Evolutionary conservation across 2,888 invertebrate species (phyloP).

Genomic region (Drosophila kanekoi): DNA sequence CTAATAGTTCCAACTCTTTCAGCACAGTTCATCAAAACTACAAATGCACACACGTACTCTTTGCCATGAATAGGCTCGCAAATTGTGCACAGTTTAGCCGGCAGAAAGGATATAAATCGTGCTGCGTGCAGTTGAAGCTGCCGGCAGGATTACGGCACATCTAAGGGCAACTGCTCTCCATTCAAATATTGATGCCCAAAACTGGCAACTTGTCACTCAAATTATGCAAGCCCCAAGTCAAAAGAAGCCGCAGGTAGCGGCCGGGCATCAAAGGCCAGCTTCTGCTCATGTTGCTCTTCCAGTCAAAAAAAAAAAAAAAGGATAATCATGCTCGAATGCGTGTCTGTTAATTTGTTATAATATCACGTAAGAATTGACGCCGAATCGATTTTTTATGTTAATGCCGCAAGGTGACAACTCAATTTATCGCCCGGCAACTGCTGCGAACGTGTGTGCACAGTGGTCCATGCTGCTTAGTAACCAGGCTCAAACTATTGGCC

Average conservation of each 20-base stretch:
- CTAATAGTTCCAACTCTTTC: conserved; percentile 1
- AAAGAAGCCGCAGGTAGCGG: conserved; percentile 40
- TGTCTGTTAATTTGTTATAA: conserved; percentile 72
- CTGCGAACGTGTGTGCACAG: conserved; percentile 57
- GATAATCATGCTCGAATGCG: conserved; percentile 63
- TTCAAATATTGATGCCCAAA: conserved; percentile 38
- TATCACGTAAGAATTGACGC: conserved; percentile 69
- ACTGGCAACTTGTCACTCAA: conserved; percentile 63
- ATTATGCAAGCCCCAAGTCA: conserved; percentile 34
- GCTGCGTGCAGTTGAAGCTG: conserved; percentile 30
- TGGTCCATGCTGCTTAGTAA: conserved; percentile 57
- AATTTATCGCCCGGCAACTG: conserved; percentile 60
- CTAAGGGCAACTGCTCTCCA: conserved; percentile 18
- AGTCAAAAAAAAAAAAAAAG: conserved; percentile 35
- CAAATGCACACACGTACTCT: neutral
- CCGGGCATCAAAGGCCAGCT: conserved; percentile 16
- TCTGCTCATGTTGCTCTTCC: conserved; percentile 3
- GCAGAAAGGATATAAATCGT: neutral
- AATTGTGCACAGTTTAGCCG: conserved; percentile 3
- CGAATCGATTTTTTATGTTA: conserved; percentile 77
- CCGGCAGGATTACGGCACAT: conserved; percentile 48
- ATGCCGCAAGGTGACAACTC: conserved; percentile 73
- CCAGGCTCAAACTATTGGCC: conserved; percentile 27
- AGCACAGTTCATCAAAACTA: neutral
- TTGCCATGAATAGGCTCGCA: neutral